A percentile compares a stretch with the other conserved stretches of the same genome.
Conservation (phyloP, 2,888 invertebrate species). For the Panopea generosa region DNA sequence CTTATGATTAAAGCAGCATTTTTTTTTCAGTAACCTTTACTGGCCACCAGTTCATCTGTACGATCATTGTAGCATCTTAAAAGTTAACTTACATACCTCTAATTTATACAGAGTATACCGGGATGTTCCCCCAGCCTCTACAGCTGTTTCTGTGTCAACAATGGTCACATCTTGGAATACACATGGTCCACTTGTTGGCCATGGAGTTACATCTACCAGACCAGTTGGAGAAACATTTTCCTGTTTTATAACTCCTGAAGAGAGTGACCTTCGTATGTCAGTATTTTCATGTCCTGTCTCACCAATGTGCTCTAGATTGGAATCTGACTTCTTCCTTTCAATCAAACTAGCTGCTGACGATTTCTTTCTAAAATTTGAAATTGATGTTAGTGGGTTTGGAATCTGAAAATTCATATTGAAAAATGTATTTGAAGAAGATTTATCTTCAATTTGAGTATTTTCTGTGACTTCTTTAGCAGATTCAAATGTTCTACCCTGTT, state of each 20-base stretch:
- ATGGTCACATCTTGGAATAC: conserved; percentile 67
- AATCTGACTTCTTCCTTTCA: conserved; percentile 5
- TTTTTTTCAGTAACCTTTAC: too few species aligned
- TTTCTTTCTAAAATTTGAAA: neutral
- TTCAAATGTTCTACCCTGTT: neutral
- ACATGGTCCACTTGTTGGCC: neutral
- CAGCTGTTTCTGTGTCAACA: conserved; percentile 66
- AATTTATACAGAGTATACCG: conserved; percentile 75
- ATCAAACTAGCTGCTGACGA: neutral
- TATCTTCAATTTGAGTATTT: neutral
- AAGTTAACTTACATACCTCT: conserved; percentile 77
- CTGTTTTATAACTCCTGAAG: neutral
- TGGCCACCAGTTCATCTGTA: too few species aligned
- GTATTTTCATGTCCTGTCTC: neutral
- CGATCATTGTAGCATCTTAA: too few species aligned
- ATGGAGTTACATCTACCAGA: neutral
- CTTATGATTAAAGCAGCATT: too few species aligned
- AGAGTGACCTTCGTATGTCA: neutral
- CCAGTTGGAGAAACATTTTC: neutral
- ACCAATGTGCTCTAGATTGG: neutral
- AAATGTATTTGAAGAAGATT: too few species aligned
- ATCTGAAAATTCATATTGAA: neutral
- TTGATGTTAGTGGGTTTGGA: conserved; percentile 1
- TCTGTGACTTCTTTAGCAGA: neutral
- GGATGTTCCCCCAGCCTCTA: conserved; percentile 68